Evolutionary conservation across 2,797 vertebrate species (phyloP).

Genomic region (Enteromius paludinosus): DNA sequence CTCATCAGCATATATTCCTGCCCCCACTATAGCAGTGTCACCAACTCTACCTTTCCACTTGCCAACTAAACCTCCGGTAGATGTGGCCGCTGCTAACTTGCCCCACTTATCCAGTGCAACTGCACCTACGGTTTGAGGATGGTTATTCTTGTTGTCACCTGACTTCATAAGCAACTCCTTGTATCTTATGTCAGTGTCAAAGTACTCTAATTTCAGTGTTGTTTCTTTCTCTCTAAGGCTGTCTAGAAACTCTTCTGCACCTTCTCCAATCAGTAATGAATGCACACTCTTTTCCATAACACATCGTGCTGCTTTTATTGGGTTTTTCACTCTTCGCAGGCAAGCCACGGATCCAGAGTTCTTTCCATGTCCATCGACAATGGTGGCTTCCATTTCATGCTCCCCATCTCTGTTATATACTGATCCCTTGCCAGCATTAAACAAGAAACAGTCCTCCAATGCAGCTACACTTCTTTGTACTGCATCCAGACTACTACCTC

Average conservation of each 20-base stretch:
- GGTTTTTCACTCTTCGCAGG: slow-evolving; percentile 74
- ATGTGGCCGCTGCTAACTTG: slow-evolving; percentile 78
- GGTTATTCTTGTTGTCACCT: slow-evolving; percentile 68
- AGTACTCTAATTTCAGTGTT: slow-evolving; percentile 73
- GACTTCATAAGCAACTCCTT: slow-evolving; percentile 70
- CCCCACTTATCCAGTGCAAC: slow-evolving; percentile 75
- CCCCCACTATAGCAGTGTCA: slow-evolving; percentile 81
- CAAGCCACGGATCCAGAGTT: slow-evolving; percentile 81
- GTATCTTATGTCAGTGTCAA: slow-evolving; percentile 76
- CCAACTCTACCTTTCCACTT: slow-evolving; percentile 81
- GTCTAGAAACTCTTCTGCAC: slow-evolving; percentile 76
- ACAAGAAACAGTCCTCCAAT: slow-evolving; percentile 82
- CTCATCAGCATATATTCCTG: slow-evolving; percentile 81
- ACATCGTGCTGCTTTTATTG: slow-evolving; percentile 72
- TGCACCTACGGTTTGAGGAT: slow-evolving; percentile 83
- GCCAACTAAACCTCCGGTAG: slow-evolving; percentile 80
- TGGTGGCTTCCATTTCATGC: slow-evolving; percentile 81
- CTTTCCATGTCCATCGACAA: slow-evolving; percentile 74
- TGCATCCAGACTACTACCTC: slow-evolving; percentile 78
- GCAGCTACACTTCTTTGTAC: slow-evolving; percentile 81
- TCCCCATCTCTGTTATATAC: slow-evolving; percentile 81
- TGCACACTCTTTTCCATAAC: slow-evolving; percentile 75
- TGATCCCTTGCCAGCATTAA: slow-evolving; percentile 83
- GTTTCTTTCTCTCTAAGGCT: slow-evolving; percentile 65
- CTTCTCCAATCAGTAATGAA: slow-evolving; percentile 74